Conservation (phyloP, 2,113 vertebrate species). For the rabbit (Oryctolagus cuniculus) region mOryCun1.1 NC_091440.1:85253001-85253500, state of each 20-base stretch:
- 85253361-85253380: neutral
- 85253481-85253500: neutral
- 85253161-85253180: slow-evolving; percentile 41
- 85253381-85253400: neutral
- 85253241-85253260: neutral
- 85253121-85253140: neutral
- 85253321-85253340: neutral
- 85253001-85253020: neutral
- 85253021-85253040: neutral
- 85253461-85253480: neutral
- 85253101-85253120: neutral
- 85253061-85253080: neutral
- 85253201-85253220: neutral
- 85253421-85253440: neutral
- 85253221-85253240: neutral
- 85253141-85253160: neutral
- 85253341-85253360: neutral
- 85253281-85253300: neutral
- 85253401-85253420: neutral
- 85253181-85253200: neutral
- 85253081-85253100: neutral
- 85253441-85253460: neutral
- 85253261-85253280: neutral
- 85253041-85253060: neutral
- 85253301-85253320: neutral